Conservation (phyloP, 2,797 vertebrate species). For the Anas capensis region DNA sequence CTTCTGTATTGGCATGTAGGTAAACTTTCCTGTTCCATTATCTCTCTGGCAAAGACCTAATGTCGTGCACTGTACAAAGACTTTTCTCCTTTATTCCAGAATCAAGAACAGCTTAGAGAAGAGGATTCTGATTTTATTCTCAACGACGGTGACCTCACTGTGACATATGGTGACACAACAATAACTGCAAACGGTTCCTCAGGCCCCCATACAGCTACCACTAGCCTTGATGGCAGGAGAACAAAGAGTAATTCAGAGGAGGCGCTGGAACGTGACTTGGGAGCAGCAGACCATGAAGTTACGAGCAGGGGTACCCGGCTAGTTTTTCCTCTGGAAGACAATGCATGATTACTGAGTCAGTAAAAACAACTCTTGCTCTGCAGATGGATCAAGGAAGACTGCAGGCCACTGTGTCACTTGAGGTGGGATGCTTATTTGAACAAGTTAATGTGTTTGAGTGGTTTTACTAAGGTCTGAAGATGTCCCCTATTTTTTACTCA, state of each 20-base stretch:
- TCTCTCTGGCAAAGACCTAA: background rate
- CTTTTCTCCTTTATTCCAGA: conserved; percentile 79
- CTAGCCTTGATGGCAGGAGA: conserved; percentile 77
- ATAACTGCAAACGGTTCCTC: conserved; percentile 94
- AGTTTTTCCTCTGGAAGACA: conserved; percentile 95
- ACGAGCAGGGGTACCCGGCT: conserved; percentile 92
- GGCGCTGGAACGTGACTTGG: conserved; percentile 90
- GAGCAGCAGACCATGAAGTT: conserved; percentile 90
- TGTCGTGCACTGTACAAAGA: background rate
- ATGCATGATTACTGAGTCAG: conserved; percentile 82
- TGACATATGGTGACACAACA: conserved; percentile 92
- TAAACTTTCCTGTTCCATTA: background rate
- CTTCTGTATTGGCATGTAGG: background rate
- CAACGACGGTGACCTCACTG: conserved; percentile 90
- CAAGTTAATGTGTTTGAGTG: conserved; percentile 50
- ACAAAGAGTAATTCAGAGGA: conserved; percentile 89
- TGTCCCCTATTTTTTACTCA: conserved; percentile 50
- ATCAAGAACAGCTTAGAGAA: conserved; percentile 91
- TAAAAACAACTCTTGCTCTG: conserved; percentile 46
- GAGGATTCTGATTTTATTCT: conserved; percentile 93
- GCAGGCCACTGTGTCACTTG: conserved; percentile 66
- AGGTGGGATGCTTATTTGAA: conserved; percentile 66
- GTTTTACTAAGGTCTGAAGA: conserved; percentile 64
- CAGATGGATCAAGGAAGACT: conserved; percentile 60
- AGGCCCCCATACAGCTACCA: conserved; percentile 78